Percentiles rank a stretch among this genome's conserved stretches.
Conservation (phyloP, 2,888 invertebrate species). For the Diaperis boleti region DNA sequence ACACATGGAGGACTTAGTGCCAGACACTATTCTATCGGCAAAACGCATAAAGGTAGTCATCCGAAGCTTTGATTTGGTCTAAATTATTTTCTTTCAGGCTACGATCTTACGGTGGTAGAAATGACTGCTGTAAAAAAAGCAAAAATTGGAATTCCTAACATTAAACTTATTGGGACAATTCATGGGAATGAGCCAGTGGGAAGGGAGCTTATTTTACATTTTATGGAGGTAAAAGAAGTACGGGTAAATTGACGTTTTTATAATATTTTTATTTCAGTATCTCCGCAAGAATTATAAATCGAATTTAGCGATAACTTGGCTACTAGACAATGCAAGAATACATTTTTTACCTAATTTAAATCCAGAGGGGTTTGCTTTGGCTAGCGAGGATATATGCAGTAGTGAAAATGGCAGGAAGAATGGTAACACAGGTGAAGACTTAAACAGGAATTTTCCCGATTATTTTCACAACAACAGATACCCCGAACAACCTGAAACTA, state of each 20-base stretch:
- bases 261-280: constrained; percentile 59
- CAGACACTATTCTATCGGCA: constrained; percentile 70
- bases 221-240: constrained; percentile 63
- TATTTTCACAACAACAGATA: constrained; percentile 65
- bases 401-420: constrained; percentile 58
- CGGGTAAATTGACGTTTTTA: not conserved
- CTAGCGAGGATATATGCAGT: constrained; percentile 56
- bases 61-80: not conserved
- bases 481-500: constrained; percentile 70
- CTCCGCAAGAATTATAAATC: constrained; percentile 66
- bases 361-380: constrained; percentile 75
- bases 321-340: constrained; percentile 76
- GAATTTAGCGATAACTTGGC: constrained; percentile 68
- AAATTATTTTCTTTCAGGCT: constrained; percentile 61
- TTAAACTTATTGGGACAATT: constrained; percentile 81
- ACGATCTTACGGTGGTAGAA: constrained; percentile 72
- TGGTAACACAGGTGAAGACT: constrained; percentile 57
- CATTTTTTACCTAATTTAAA: constrained; percentile 83
- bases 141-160: constrained; percentile 71
- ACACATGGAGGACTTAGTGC: constrained; percentile 54
- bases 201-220: constrained; percentile 74
- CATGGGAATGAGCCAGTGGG: constrained; percentile 81
- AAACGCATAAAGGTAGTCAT: constrained; percentile 67
- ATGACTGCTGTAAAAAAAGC: constrained; percentile 64
- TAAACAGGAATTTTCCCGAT: constrained; percentile 77